Evolutionary conservation across 2,113 vertebrate genomes (phyloP).

Genomic region (Oncorhynchus nerka): DNA sequence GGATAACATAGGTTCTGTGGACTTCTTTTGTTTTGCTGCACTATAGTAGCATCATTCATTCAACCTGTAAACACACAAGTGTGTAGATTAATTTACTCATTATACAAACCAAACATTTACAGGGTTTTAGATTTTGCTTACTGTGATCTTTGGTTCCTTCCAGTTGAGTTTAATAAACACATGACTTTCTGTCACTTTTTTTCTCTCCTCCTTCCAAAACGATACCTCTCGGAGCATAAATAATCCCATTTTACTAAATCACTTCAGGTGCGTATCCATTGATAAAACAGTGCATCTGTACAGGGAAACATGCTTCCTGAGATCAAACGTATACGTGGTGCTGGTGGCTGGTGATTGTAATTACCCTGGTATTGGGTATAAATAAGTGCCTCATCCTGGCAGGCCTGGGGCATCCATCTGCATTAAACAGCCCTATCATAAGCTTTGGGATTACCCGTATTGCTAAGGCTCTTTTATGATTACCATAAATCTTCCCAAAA

Average conservation of each 20-base stretch:
- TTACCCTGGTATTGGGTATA: conserved; percentile 28
- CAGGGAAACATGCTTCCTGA: conserved; percentile 1
- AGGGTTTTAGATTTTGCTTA: conserved; percentile 4
- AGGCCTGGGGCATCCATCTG: conserved; percentile 13
- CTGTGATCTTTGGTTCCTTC: conserved; percentile 8
- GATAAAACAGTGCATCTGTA: conserved; percentile 1
- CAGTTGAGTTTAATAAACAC: conserved; percentile 4
- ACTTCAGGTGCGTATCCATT: conserved; percentile 8
- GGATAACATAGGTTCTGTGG: background rate
- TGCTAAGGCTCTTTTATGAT: conserved; percentile 23
- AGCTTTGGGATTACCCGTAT: conserved; percentile 33
- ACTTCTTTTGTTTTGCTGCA: background rate
- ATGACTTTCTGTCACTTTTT: conserved; percentile 5
- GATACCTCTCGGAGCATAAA: background rate
- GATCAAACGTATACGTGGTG: conserved; percentile 18
- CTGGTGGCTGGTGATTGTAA: conserved; percentile 27
- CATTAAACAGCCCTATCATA: conserved; percentile 32
- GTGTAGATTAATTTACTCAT: conserved; percentile 4
- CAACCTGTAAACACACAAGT: background rate
- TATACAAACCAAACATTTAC: conserved; percentile 17
- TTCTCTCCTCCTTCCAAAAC: background rate
- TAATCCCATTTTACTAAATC: conserved; percentile 7
- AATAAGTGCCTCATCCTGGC: conserved; percentile 33
- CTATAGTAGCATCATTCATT: conserved; percentile 4
- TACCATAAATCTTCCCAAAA: conserved; percentile 31